Evolutionary conservation across 2,113 vertebrate species (phyloP).

Genomic region (Xenopus laevis): DNA sequence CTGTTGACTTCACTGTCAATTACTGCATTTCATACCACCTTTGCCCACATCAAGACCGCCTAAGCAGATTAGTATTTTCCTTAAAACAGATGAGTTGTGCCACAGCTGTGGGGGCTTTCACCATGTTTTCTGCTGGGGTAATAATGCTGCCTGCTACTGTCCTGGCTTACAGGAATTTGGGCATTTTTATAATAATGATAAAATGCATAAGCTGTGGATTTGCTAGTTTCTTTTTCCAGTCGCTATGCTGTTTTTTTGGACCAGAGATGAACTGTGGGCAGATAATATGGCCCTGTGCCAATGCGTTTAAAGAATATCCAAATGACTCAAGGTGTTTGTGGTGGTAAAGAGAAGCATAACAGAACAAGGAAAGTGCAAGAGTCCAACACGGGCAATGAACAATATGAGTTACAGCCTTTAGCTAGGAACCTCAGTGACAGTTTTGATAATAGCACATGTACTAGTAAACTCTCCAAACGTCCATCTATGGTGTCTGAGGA

Average conservation of each 20-base stretch:
- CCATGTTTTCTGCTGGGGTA: constrained; percentile 85
- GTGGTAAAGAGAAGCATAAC: constrained; percentile 62
- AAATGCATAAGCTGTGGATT: constrained; percentile 96
- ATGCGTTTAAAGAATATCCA: constrained; percentile 62
- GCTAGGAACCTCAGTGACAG: constrained; percentile 89
- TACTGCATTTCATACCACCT: constrained; percentile 92
- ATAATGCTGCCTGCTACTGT: constrained; percentile 89
- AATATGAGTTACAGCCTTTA: constrained; percentile 90
- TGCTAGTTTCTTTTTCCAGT: constrained; percentile 96
- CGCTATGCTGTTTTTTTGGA: constrained; percentile 92
- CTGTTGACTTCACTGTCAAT: constrained; percentile 86
- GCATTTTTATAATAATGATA: constrained; percentile 90
- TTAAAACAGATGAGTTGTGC: constrained; percentile 92
- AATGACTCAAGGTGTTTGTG: constrained; percentile 61
- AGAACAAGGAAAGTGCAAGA: constrained; percentile 66
- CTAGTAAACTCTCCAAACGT: constrained; percentile 92
- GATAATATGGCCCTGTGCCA: constrained; percentile 78
- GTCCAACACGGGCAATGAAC: constrained; percentile 74
- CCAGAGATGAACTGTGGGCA: constrained; percentile 87
- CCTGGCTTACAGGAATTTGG: constrained; percentile 84
- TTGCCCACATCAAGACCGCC: constrained; percentile 85
- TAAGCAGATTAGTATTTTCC: constrained; percentile 88
- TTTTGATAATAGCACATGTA: constrained; percentile 97
- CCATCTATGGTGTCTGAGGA: constrained; percentile 93
- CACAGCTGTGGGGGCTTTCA: constrained; percentile 81